Evolutionary conservation across 2,113 vertebrate genomes (phyloP).

Genomic region (Tonatia bakeri): DNA sequence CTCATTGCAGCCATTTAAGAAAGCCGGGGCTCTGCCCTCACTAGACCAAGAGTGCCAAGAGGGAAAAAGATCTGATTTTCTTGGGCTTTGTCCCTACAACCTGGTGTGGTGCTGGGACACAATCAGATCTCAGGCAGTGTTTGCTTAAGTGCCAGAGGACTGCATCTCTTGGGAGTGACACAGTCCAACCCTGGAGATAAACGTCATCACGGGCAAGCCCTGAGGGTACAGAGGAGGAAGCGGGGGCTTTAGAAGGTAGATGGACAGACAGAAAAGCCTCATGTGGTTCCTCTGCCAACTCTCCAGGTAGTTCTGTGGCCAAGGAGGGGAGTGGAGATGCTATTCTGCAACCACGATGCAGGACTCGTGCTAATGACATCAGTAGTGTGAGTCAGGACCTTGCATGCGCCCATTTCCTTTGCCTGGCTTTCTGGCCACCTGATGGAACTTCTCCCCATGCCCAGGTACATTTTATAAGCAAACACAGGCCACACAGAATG

Average conservation of each 20-base stretch:
- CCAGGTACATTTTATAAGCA: not conserved
- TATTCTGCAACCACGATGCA: accelerated
- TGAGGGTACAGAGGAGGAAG: not conserved
- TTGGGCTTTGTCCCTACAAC: accelerated
- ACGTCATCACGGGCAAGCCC: not conserved
- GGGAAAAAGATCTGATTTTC: too few species aligned
- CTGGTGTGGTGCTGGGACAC: accelerated
- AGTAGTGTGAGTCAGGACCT: accelerated
- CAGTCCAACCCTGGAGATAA: not conserved
- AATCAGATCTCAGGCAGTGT: not conserved
- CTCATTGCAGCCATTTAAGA: not conserved
- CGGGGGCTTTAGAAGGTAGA: not conserved
- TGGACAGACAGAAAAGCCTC: not conserved
- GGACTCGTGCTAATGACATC: not conserved
- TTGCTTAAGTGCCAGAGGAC: not conserved
- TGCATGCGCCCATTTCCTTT: accelerated
- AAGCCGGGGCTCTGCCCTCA: not conserved
- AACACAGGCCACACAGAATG: not conserved
- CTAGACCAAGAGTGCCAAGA: accelerated
- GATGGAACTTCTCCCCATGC: not conserved
- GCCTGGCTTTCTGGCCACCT: not conserved
- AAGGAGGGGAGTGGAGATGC: accelerated
- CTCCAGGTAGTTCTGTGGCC: too few species aligned
- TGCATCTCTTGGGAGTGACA: accelerated
- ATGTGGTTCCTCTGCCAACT: accelerated